Base-by-base conservation (phyloP, 2,888 invertebrate genomes). In the Theretra japonica region DNA sequence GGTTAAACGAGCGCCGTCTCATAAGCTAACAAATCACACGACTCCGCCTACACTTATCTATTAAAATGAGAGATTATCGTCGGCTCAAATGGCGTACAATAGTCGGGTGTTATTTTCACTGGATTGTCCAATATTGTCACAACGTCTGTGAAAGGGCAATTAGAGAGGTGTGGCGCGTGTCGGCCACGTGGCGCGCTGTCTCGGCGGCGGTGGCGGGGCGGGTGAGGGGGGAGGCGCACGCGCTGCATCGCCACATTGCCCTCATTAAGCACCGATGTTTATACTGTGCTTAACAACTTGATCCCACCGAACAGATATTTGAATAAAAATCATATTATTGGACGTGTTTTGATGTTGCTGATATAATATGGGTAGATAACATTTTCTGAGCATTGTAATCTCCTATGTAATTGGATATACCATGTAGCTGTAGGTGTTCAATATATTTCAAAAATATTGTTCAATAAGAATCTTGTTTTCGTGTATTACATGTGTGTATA, bases 61-160 rank as follows among this genome's bases (percentile, higher is more conserved):
- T 94, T 92, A 92, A 93, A 93, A 93, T 93, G 91, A 91, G 94
- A 93, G 93, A 92, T 94, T 94, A 93, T 90, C 87, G 92, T 87
- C 86, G 84, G 90, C 86, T 90, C 83, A 85, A 86, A 84, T 83
- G 84, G 79, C 77, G 83, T 84, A 88, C 86, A 82, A 81, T 83
- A 87, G 89, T 84, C 82, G 85, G 90, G 93, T 92, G 92, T 93
- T 94, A 93, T 94, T 94, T 94, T 93, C 93, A 92, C 90, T 90
- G 87, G 92, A 93, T 94, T 93, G 94, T 92, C 86, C 91, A 93
- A 94, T 94, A 93, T 94, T 94, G 94, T 93, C 91, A 88, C 89
- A 92, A 90, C 88, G 89, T 88, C 86, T 86, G 90, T 92, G 86
- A 88, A 86, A 90, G 90, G 93, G 93, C 93, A 94, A 94, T 94